These are phyloP conservation scores for Tychaedon coryphoeus DNA, from an alignment of 2,113 vertebrate species.

Conservation along the genomic window DNA sequence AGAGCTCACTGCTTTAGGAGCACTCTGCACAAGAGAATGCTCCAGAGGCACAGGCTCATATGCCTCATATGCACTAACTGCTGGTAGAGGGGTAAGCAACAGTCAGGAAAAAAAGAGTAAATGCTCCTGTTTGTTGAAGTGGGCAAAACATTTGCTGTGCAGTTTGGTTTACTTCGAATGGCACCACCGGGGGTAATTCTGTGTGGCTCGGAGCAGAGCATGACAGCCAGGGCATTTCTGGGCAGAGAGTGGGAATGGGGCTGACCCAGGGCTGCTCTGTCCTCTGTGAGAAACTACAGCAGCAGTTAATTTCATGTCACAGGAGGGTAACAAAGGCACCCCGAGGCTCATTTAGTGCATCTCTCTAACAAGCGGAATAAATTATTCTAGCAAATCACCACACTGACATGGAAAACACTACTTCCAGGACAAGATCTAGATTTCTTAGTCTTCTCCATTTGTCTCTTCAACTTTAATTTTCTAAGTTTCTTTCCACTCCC, in stretches of 20 bases:
- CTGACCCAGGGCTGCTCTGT: not conserved
- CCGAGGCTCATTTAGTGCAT: not conserved
- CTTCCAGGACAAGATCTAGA: not conserved
- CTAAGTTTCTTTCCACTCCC: conserved; percentile 2
- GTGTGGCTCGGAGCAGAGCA: accelerated
- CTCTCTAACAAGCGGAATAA: not conserved
- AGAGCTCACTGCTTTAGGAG: not conserved
- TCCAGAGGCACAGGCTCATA: not conserved
- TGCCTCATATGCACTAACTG: not conserved
- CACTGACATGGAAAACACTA: not conserved
- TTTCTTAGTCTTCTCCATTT: not conserved
- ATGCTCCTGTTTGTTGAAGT: not conserved
- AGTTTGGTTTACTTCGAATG: not conserved
- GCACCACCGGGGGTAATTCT: not conserved
- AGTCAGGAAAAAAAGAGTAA: not conserved
- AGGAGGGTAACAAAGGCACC: not conserved
- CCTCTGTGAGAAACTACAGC: not conserved
- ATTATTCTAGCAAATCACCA: not conserved
- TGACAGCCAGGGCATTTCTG: not conserved
- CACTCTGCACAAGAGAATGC: not conserved
- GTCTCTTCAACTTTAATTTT: conserved; percentile 4
- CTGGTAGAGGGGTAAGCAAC: not conserved
- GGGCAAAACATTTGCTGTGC: not conserved
- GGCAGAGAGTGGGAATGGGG: not conserved
- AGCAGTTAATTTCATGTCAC: not conserved